Evolutionary conservation across 1,140 invertebrate genomes (phyloP), one percentile per base, ranked within the genome.

Genomic region (Zaprionus ghesquierei): DNA sequence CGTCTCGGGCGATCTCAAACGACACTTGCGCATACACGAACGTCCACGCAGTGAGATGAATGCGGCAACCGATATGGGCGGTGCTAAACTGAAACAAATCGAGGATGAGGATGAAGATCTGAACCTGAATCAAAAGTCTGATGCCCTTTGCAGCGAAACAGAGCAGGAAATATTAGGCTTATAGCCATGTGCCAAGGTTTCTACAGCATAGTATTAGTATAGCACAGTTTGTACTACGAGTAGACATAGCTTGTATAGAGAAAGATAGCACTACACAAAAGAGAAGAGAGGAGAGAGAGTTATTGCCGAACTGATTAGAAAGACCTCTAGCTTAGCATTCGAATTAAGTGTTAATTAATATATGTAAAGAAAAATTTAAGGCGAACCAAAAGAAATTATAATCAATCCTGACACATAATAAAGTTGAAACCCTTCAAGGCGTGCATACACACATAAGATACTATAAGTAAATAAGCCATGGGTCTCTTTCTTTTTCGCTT

Each of bases 1-100:
- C 33, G 96, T 97, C 1, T 94, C 95, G 5, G 97, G 97, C 25
- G 97, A 98, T 81, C 95, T 99, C 93, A 97, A 97, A 72, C 93
- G 98, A 1, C 98, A 99, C 91, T 94, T 97, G 92, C 95, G 95
- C 20, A 97, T 96, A 1, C 97, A 98, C 78, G 91, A 92, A 3
- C 92, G 0, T 63, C 12, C 22, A 9, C 29, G 18, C 18, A 33
- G 3, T 35, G 49, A 6, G 8, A 41, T 53, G n/a, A 49, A 22
- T 6, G 31, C 38, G 0, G 2, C 1, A 15, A 22, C 35, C 2
- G 77, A 64, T 27, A 68, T 9, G 56, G 46, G 46, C 15, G 18
- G 35, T 38, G 12, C 20, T 1, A 60, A 66, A 12, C 49, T 62
- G 9, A 81, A 68, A 13, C 77, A 79, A 44, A 63, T 66, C 29